Conservation (phyloP, 2,113 vertebrate genomes). For the Dendropsophus ebraccatus region DNA sequence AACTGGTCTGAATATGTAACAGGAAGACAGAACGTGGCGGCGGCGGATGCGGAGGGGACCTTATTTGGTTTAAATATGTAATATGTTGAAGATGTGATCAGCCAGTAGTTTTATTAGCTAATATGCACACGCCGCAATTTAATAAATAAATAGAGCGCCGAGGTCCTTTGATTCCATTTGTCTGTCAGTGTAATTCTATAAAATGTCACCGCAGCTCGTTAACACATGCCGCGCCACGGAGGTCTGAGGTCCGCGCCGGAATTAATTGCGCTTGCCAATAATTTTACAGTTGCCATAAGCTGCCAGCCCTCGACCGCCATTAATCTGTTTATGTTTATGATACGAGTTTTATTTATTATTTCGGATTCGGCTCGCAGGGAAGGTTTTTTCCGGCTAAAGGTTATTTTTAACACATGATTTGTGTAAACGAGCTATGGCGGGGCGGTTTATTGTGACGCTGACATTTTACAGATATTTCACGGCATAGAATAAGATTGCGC, state of each 20-base stretch:
- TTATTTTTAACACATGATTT: conserved; percentile 48
- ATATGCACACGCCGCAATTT: conserved; percentile 36
- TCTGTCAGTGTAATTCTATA: conserved; percentile 41
- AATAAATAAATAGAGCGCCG: conserved; percentile 30
- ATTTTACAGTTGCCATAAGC: conserved; percentile 36
- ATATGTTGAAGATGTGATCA: conserved; percentile 46
- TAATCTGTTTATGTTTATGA: conserved; percentile 45
- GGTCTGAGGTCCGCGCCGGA: conserved; percentile 16
- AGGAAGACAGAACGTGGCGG: conserved; percentile 19
- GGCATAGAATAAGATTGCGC: neutral
- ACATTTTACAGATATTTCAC: conserved; percentile 39
- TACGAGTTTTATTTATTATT: conserved; percentile 33
- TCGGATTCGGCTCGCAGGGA: conserved; percentile 25
- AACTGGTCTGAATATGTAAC: conserved; percentile 46
- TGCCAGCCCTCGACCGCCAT: conserved; percentile 18
- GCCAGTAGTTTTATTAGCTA: conserved; percentile 42
- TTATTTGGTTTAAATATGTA: conserved; percentile 48
- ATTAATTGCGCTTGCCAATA: conserved; percentile 48
- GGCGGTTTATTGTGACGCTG: conserved; percentile 20
- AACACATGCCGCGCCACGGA: conserved; percentile 21
- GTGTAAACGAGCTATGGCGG: conserved; percentile 30
- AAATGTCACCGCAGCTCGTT: conserved; percentile 36
- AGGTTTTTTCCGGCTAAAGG: conserved; percentile 34
- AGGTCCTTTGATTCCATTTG: conserved; percentile 46
- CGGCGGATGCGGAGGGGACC: conserved; percentile 18